A percentile compares a stretch with the other conserved stretches of the same genome.
phyloP scores from a whole-genome alignment of 1,140 invertebrate species.

The Drosophila rufa region DNA sequence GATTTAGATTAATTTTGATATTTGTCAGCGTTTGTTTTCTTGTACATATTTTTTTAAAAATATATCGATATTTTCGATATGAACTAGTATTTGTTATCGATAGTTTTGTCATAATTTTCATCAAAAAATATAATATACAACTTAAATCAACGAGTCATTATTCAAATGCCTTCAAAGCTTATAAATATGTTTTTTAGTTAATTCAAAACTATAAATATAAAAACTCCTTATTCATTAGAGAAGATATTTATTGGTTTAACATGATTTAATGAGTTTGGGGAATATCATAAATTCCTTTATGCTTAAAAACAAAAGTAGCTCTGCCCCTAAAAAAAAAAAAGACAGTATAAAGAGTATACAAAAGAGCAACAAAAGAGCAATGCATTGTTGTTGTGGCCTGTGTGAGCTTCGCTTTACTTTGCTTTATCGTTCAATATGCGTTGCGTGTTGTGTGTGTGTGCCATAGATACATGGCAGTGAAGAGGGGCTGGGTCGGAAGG shows the following conservation, averaged over 20 bases:
- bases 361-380: constrained; percentile 10
- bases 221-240: too few relatives aligned
- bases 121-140: too few relatives aligned
- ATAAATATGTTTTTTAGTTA: too few relatives aligned
- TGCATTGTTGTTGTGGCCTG: constrained; percentile 28
- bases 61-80: too few relatives aligned
- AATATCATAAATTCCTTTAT: constrained; percentile 2
- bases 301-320: background rate
- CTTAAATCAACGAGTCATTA: too few relatives aligned
- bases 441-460: constrained; percentile 20
- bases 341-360: constrained; percentile 14
- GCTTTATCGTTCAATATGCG: constrained; percentile 62
- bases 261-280: background rate
- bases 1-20: too few relatives aligned
- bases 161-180: too few relatives aligned
- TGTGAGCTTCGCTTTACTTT: constrained; percentile 43
- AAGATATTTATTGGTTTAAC: background rate
- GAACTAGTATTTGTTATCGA: too few relatives aligned
- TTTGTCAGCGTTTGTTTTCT: too few relatives aligned
- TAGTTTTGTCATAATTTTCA: too few relatives aligned
- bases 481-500: background rate
- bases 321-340: background rate
- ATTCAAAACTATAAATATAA: too few relatives aligned
- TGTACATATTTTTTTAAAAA: too few relatives aligned
- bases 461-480: constrained; percentile 8